Evolutionary conservation across 2,888 invertebrate genomes (phyloP), one percentile per base, ranked within the genome.

Genomic region (Mylabris sibirica): DNA sequence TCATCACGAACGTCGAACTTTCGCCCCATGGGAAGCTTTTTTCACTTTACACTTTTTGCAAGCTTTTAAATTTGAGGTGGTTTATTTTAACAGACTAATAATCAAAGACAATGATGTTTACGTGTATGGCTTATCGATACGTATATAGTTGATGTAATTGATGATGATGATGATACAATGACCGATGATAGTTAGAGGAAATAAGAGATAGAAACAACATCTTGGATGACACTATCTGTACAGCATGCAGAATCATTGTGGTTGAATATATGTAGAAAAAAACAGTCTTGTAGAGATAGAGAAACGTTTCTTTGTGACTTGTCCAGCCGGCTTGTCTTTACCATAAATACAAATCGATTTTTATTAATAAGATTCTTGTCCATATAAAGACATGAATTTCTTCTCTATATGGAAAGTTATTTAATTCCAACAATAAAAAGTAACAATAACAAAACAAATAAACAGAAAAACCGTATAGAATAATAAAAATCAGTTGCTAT

Each of bases 341-440:
- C 49, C 20, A 49, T 49, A 49, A 49, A 20, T 49, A 49, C 20
- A 20, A 49, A 20, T 20, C 49, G 20, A 49, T 49, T 49, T 49
- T 49, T 49, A 49, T 49, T 20, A 49, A 49, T 49, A 49, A 49
- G 20, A 49, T 49, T 49, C 9, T 49, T 49, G 11, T 49, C 49
- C 49, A 49, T 49, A 49, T 49, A 20, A 49, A 20, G 49, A 49
- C 49, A 49, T 22, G 20, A 11, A 49, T 49, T 9, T 49, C 9
- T 20, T 49, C 49, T 49, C 49, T 49, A 49, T 49, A 49, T 49
- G 49, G 49, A 20, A 49, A 20, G 49, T 49, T 49, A 49, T 49
- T 49, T 49, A 49, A 49, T 49, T 20, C 20, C 20, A 49, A 44
- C 17, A 17, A n/a, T n/a, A n/a, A n/a, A n/a, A n/a, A n/a, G n/a